A percentile compares a stretch with the other conserved stretches of the same genome.
These are phyloP conservation scores for Malthinus seriepunctatus DNA, from an alignment of 2,888 invertebrate genomes.

Conservation along the genomic window DNA sequence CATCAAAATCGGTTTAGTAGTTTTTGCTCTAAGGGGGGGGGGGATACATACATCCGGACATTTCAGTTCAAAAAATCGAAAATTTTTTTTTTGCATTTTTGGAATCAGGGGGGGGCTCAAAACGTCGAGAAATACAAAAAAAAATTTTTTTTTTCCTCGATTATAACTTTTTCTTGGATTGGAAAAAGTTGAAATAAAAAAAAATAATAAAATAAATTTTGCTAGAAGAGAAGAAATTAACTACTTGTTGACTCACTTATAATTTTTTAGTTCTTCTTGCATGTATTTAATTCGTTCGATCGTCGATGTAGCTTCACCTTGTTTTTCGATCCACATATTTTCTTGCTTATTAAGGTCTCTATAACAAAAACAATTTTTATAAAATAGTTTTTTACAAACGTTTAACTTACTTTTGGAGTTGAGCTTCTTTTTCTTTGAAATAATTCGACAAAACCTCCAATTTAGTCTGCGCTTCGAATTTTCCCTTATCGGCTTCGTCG, in stretches of 20 bases:
- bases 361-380: slow-evolving; percentile 37
- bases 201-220: slow-evolving; percentile 2
- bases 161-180: too few species aligned
- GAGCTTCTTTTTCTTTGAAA: slow-evolving; percentile 87
- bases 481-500: slow-evolving; percentile 69
- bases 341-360: slow-evolving; percentile 79
- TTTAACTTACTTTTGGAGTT: slow-evolving; percentile 76
- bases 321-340: slow-evolving; percentile 76
- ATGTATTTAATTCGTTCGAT: slow-evolving; percentile 76
- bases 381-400: slow-evolving; percentile 14
- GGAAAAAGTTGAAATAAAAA: too few species aligned
- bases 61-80: too few species aligned
- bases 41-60: too few species aligned
- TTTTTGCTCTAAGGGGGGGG: too few species aligned
- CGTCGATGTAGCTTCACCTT: slow-evolving; percentile 80
- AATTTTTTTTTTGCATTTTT: too few species aligned
- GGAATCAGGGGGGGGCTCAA: too few species aligned
- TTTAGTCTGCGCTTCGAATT: slow-evolving; percentile 78
- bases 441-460: slow-evolving; percentile 86
- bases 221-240: background rate
- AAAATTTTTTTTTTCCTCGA: too few species aligned
- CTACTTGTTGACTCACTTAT: slow-evolving; percentile 63
- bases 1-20: too few species aligned
- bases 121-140: too few species aligned
- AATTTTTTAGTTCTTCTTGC: slow-evolving; percentile 79